phyloP scores from a whole-genome alignment of 2,797 vertebrate genomes.

The Kryptopterus vitreolus region DNA sequence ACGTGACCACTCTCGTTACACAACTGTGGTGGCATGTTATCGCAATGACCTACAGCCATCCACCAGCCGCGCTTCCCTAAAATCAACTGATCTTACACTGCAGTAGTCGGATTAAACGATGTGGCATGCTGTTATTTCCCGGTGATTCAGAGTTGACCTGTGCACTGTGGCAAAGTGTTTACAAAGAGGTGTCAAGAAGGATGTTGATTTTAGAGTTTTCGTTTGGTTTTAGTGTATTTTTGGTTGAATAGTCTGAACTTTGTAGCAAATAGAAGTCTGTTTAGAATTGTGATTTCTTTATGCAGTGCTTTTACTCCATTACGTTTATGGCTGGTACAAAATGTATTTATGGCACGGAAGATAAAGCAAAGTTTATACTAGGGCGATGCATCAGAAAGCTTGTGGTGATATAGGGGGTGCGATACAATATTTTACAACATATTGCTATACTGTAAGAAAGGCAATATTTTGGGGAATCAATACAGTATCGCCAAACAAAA shows the following conservation, averaged over 20 bases:
- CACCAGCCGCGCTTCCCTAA: background rate
- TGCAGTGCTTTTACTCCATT: background rate
- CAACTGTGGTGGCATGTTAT: background rate
- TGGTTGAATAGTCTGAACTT: background rate
- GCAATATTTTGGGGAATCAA: too few species aligned
- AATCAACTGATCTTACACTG: background rate
- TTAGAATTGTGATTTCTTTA: background rate
- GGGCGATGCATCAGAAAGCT: too few species aligned
- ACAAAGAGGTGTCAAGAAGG: background rate
- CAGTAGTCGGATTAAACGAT: background rate
- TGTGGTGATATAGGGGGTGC: too few species aligned
- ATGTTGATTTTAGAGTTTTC: background rate
- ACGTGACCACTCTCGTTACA: background rate
- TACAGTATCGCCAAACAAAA: too few species aligned
- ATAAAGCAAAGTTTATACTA: background rate
- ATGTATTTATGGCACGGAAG: too few species aligned
- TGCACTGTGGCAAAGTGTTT: constrained; percentile 17
- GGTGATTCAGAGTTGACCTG: background rate
- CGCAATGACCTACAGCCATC: background rate
- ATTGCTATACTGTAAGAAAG: too few species aligned
- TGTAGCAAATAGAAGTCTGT: background rate
- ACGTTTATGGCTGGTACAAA: background rate
- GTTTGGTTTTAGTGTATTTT: background rate
- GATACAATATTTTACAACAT: too few species aligned
- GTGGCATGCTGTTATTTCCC: background rate